Percentiles rank a stretch among this genome's conserved stretches.
phyloP scores from a whole-genome alignment of 2,113 vertebrate species.

The Eidolon helvum region DNA sequence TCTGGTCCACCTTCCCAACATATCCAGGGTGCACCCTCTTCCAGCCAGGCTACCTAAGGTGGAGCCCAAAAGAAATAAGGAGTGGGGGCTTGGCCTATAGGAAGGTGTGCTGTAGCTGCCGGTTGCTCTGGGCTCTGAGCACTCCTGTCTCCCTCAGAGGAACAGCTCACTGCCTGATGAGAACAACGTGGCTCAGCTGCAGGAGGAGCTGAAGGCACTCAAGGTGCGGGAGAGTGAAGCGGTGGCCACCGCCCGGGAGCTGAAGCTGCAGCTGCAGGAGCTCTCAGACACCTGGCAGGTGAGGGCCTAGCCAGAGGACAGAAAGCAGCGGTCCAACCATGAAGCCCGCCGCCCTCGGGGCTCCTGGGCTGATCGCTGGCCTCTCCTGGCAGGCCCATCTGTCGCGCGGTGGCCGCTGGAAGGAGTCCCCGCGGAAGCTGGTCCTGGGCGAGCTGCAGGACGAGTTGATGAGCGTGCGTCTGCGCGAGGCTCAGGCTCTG shows the following conservation, averaged over 20 bases:
- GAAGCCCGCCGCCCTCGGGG: background rate
- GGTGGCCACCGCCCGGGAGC: slow-evolving; percentile 87
- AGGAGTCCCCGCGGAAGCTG: slow-evolving; percentile 93
- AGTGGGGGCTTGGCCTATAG: background rate
- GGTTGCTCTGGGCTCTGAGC: background rate
- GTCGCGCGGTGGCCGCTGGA: slow-evolving; percentile 91
- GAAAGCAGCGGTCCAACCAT: background rate
- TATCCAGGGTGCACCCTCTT: background rate
- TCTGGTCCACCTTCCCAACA: background rate
- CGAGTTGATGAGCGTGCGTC: slow-evolving; percentile 90
- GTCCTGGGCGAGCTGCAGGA: slow-evolving; percentile 92
- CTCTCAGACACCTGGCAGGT: slow-evolving; percentile 97
- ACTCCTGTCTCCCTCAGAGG: slow-evolving; percentile 79
- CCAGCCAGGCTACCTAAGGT: background rate
- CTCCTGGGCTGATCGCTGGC: background rate
- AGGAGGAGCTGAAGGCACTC: slow-evolving; percentile 93
- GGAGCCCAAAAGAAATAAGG: background rate
- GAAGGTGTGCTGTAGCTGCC: too few species aligned
- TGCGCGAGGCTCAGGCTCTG: slow-evolving; percentile 93
- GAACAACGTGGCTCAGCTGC: slow-evolving; percentile 90
- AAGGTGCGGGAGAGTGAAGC: slow-evolving; percentile 92
- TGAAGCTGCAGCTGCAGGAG: slow-evolving; percentile 91
- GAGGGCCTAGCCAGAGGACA: background rate
- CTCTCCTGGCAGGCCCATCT: slow-evolving; percentile 85
- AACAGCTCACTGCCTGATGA: slow-evolving; percentile 93